phyloP scores from a whole-genome alignment of 2,113 vertebrate species.

The Labeo rohita region DNA sequence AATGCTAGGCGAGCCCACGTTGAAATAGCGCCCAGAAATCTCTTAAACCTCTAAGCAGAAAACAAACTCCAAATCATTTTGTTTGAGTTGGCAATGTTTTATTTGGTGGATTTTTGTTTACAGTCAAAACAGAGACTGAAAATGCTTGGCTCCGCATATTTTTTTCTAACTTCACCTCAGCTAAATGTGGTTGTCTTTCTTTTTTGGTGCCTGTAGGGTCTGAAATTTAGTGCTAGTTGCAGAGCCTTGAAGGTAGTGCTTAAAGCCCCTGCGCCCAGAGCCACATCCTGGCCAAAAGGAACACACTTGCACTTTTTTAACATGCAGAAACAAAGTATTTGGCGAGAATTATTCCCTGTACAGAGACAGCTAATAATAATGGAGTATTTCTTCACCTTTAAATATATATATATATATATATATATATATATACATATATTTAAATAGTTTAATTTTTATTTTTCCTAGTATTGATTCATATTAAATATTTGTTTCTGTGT shows the following conservation, averaged over 20 bases:
- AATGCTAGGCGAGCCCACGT: constrained; percentile 60
- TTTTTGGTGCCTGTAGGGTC: constrained; percentile 64
- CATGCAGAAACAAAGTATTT: constrained; percentile 69
- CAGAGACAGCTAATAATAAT: constrained; percentile 46
- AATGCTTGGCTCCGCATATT: constrained; percentile 61
- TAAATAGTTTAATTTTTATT: neutral
- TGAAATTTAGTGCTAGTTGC: constrained; percentile 61
- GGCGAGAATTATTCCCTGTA: constrained; percentile 63
- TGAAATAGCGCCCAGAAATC: constrained; percentile 57
- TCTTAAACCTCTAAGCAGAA: constrained; percentile 37
- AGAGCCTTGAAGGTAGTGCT: constrained; percentile 70
- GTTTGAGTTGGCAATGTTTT: constrained; percentile 60
- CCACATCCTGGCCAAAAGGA: constrained; percentile 77
- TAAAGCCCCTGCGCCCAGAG: constrained; percentile 67
- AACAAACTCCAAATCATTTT: constrained; percentile 63
- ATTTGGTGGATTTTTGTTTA: constrained; percentile 62
- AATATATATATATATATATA: too few species aligned
- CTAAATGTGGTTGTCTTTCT: constrained; percentile 29
- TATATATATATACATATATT: too few species aligned
- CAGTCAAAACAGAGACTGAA: constrained; percentile 49
- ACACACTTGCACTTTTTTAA: constrained; percentile 74
- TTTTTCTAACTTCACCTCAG: constrained; percentile 23
- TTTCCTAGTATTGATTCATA: neutral
- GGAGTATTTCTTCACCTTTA: neutral
- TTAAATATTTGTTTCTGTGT: neutral